A percentile compares a stretch with the other conserved stretches of the same genome.
Evolutionary conservation across 2,888 invertebrate species (phyloP).

Genomic region (Agrochola lota): DNA sequence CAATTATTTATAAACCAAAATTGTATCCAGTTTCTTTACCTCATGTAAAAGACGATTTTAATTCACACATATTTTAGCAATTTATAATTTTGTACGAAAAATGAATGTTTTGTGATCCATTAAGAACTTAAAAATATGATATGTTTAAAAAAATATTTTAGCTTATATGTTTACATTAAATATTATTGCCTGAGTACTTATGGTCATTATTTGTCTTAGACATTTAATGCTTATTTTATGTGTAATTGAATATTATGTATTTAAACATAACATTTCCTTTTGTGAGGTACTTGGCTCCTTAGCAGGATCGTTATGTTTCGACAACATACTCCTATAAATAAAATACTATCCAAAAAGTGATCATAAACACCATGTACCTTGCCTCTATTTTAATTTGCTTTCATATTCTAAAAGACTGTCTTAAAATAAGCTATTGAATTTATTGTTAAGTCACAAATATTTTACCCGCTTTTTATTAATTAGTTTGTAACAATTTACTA

Average conservation of each 20-base stretch:
- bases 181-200: slow-evolving; percentile 61
- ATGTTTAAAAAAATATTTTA: slow-evolving; percentile 43
- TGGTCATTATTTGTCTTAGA: slow-evolving; percentile 50
- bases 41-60: slow-evolving; percentile 49
- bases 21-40: slow-evolving; percentile 50
- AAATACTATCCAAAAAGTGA: slow-evolving; percentile 55
- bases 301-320: slow-evolving; percentile 33
- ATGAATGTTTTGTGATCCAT: slow-evolving; percentile 59
- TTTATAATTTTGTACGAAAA: slow-evolving; percentile 41
- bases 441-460: slow-evolving; percentile 89
- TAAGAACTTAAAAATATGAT: slow-evolving; percentile 55
- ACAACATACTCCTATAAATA: slow-evolving; percentile 41
- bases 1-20: slow-evolving; percentile 53
- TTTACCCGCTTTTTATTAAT: slow-evolving; percentile 81
- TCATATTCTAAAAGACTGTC: slow-evolving; percentile 89
- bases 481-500: slow-evolving; percentile 82
- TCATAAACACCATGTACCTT: slow-evolving; percentile 70
- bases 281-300: slow-evolving; percentile 43
- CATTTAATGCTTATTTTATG: slow-evolving; percentile 52
- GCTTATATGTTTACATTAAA: slow-evolving; percentile 41
- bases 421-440: slow-evolving; percentile 88
- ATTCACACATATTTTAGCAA: slow-evolving; percentile 41
- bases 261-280: slow-evolving; percentile 40
- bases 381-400: slow-evolving; percentile 76
- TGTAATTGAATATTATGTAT: slow-evolving; percentile 42